Conservation (phyloP, 1,140 invertebrate genomes). For the Magallana ariakensis region DNA sequence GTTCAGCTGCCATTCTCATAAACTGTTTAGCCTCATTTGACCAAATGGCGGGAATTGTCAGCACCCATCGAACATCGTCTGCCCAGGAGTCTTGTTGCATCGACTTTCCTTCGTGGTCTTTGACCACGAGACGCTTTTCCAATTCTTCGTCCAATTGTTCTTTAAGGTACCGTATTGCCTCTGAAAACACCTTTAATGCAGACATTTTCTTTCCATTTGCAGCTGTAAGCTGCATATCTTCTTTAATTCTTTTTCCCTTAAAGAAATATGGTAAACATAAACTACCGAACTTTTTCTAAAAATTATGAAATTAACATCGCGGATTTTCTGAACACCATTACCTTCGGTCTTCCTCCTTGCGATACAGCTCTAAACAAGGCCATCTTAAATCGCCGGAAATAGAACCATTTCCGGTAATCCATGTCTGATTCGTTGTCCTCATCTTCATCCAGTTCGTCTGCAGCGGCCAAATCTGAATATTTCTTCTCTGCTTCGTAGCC, state of each 20-base stretch:
- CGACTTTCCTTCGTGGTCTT: neutral
- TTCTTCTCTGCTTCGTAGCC: slow-evolving; percentile 56
- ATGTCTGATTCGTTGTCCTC: slow-evolving; percentile 3
- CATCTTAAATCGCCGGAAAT: slow-evolving; percentile 53
- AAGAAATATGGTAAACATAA: too few species aligned
- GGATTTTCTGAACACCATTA: neutral
- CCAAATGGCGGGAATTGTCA: slow-evolving; percentile 50
- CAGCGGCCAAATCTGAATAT: slow-evolving; percentile 45
- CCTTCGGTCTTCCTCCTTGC: neutral
- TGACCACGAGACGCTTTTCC: neutral
- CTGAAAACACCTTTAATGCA: slow-evolving; percentile 43
- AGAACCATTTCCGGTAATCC: slow-evolving; percentile 35
- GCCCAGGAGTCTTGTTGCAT: neutral
- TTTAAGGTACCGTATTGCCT: slow-evolving; percentile 23
- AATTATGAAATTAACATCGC: too few species aligned
- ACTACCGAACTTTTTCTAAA: too few species aligned
- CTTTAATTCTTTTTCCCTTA: slow-evolving; percentile 10
- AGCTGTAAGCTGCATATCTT: slow-evolving; percentile 31
- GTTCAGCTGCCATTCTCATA: slow-evolving; percentile 41
- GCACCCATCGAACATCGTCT: slow-evolving; percentile 40
- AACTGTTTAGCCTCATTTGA: slow-evolving; percentile 48
- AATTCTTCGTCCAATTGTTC: slow-evolving; percentile 12
- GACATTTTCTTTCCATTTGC: slow-evolving; percentile 39
- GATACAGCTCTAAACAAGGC: neutral
- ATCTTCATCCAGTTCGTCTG: neutral